phyloP scores from a whole-genome alignment of 23 tunicate genomes.

The Ascidia mentula region DNA sequence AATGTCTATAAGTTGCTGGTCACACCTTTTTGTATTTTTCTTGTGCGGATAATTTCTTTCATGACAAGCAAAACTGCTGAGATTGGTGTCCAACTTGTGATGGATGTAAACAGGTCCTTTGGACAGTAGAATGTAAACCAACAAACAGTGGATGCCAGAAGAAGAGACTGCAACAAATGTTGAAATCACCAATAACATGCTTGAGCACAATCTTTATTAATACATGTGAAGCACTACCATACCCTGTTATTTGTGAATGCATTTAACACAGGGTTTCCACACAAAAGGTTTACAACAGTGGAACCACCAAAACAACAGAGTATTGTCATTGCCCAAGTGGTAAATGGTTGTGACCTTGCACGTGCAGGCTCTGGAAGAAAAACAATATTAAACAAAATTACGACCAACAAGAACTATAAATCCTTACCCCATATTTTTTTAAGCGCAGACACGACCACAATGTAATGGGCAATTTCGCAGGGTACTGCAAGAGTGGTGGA shows the following conservation, averaged over 20 bases:
- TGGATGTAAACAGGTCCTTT: conserved; percentile 7
- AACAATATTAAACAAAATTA: not conserved
- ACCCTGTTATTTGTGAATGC: conserved; percentile 46
- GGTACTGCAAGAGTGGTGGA: conserved; percentile 19
- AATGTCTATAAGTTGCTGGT: not conserved
- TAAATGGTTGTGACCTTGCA: conserved; percentile 45
- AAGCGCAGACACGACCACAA: conserved; percentile 46
- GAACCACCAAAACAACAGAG: conserved; percentile 64
- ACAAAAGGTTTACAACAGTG: conserved; percentile 30
- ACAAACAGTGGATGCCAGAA: conserved; percentile 51
- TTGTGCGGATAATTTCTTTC: conserved; percentile 76
- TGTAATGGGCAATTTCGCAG: conserved; percentile 53
- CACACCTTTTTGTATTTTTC: conserved; percentile 61
- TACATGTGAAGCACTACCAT: no score
- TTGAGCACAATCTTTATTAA: no score
- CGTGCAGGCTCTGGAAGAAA: not conserved
- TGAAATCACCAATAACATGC: no score
- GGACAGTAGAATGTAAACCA: conserved; percentile 81
- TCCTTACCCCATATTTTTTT: conserved; percentile 61
- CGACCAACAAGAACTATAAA: not conserved
- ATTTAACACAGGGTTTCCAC: conserved; percentile 54
- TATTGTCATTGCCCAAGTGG: conserved; percentile 53
- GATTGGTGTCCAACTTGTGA: conserved; percentile 36
- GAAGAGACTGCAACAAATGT: conserved; percentile 41
- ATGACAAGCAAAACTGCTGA: conserved; percentile 14